Conservation (phyloP, 2,113 vertebrate species). For the Hemichromis elongatus region DNA sequence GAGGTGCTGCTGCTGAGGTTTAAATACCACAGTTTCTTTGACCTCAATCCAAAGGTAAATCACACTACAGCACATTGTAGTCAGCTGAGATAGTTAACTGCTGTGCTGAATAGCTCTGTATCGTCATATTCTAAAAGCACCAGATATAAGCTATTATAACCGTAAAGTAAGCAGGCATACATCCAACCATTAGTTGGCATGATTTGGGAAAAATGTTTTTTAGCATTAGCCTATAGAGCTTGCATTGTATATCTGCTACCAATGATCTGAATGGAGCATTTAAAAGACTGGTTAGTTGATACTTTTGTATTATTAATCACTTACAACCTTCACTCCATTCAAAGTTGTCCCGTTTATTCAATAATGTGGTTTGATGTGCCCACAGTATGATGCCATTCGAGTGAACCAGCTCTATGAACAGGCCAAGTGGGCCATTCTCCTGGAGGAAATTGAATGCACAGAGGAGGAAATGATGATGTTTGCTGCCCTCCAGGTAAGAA, state of each 20-base stretch:
- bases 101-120: background rate
- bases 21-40: conserved; percentile 99
- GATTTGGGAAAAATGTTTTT: background rate
- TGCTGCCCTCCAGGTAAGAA: conserved; percentile 90
- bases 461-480: conserved; percentile 99
- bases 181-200: background rate
- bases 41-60: conserved; percentile 97
- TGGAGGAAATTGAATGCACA: conserved; percentile 98
- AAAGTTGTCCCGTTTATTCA: background rate
- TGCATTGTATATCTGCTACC: background rate
- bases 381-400: conserved; percentile 96
- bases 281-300: background rate
- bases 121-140: background rate
- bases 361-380: background rate
- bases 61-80: background rate
- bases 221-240: background rate
- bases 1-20: conserved; percentile 95
- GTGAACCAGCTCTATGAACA: conserved; percentile 99
- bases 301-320: background rate
- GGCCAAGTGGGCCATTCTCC: conserved; percentile 95
- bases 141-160: background rate
- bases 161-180: background rate
- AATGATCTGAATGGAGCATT: background rate
- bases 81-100: background rate
- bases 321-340: background rate